These are phyloP conservation scores for Amblyornis subalaris DNA, from an alignment of 2,113 vertebrate species.

Conservation along the genomic window DNA sequence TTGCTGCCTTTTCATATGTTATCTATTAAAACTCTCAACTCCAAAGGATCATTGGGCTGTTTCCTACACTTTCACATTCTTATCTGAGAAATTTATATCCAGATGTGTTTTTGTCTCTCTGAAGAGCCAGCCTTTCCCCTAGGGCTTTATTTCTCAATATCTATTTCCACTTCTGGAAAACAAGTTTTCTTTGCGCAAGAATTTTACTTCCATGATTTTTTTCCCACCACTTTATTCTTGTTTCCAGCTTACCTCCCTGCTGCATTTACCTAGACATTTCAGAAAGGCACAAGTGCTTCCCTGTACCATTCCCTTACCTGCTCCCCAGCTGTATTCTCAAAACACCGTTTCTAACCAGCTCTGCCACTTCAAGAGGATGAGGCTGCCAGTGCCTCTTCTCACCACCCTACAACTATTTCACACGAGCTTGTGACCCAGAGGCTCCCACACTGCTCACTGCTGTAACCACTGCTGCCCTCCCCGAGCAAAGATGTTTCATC, in stretches of 20 bases:
- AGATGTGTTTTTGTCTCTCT: background rate
- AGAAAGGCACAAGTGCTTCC: background rate
- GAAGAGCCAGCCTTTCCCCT: background rate
- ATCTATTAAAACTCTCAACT: background rate
- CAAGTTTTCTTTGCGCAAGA: background rate
- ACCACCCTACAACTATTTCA: background rate
- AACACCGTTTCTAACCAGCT: background rate
- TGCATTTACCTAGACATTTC: background rate
- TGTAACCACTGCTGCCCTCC: background rate
- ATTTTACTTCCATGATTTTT: background rate
- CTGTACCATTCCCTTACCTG: background rate
- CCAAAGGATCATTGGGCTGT: background rate
- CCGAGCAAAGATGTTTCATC: background rate
- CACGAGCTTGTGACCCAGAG: background rate
- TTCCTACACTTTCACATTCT: slow-evolving; percentile 13
- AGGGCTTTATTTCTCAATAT: background rate
- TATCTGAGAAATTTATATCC: background rate
- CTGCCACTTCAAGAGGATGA: background rate
- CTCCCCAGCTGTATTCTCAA: background rate
- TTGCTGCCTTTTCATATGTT: background rate
- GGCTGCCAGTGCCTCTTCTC: background rate
- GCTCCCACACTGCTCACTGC: background rate
- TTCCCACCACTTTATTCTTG: background rate
- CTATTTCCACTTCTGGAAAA: slow-evolving; percentile 16
- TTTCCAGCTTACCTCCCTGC: background rate